phyloP scores from a whole-genome alignment of 1,140 invertebrate species.

The Cotesia glomerata region DNA sequence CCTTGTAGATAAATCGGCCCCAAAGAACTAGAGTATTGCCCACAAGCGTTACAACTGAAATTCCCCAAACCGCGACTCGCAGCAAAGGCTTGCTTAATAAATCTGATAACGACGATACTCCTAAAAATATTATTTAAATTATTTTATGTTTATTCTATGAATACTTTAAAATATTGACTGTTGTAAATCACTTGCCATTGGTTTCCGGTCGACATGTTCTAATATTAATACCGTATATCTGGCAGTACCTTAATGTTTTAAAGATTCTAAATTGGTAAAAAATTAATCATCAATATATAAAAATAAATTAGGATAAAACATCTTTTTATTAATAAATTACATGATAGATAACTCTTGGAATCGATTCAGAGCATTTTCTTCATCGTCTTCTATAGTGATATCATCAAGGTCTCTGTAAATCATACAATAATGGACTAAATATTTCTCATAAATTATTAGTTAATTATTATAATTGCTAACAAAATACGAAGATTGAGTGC shows the following conservation, averaged over 20 bases:
- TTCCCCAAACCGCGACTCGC: constrained; percentile 75
- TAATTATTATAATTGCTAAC: constrained; percentile 44
- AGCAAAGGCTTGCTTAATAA: constrained; percentile 70
- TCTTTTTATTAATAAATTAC: constrained; percentile 39
- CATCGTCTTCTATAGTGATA: constrained; percentile 65
- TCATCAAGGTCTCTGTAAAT: constrained; percentile 61
- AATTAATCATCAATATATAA: too few species aligned
- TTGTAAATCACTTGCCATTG: constrained; percentile 52
- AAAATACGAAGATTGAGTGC: constrained; percentile 51
- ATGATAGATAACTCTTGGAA: constrained; percentile 65
- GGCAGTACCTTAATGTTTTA: constrained; percentile 75
- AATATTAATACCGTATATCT: constrained; percentile 68
- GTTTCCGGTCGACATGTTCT: constrained; percentile 70
- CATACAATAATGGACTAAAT: constrained; percentile 5
- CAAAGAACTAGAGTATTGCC: constrained; percentile 75
- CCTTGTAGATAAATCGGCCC: constrained; percentile 69
- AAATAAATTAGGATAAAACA: too few species aligned
- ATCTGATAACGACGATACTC: constrained; percentile 72
- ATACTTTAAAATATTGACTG: constrained; percentile 58
- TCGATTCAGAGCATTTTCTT: constrained; percentile 63
- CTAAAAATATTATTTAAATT: constrained; percentile 43
- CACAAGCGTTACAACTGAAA: constrained; percentile 70
- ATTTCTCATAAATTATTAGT: background rate
- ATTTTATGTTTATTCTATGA: constrained; percentile 23
- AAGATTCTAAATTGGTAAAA: constrained; percentile 52